These are phyloP conservation scores for Frieseomelitta varia DNA, from an alignment of 1,140 invertebrate species.

Conservation along the genomic window DNA sequence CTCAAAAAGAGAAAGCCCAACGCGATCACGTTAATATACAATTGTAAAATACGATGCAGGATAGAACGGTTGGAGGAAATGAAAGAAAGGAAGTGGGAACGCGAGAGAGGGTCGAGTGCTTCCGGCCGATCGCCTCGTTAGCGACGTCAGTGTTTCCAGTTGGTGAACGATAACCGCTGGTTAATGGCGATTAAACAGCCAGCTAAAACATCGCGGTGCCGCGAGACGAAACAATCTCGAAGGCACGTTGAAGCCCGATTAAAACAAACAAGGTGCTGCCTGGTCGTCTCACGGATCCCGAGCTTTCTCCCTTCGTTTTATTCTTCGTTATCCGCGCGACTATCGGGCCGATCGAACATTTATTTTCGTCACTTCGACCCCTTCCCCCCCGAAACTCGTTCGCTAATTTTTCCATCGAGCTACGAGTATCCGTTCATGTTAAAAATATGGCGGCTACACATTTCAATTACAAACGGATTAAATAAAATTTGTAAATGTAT, in stretches of 20 bases:
- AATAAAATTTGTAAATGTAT: no score
- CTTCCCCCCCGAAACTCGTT: not conserved
- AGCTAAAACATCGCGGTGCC: constrained; percentile 76
- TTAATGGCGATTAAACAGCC: constrained; percentile 78
- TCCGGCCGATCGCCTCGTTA: constrained; percentile 75
- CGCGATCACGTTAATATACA: not conserved
- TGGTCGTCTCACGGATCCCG: constrained; percentile 38
- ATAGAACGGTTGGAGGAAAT: constrained; percentile 1
- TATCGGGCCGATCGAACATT: constrained; percentile 41
- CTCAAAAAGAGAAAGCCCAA: not conserved
- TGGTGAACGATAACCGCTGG: constrained; percentile 78
- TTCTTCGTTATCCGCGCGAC: constrained; percentile 33
- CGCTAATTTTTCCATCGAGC: not conserved
- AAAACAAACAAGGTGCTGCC: constrained; percentile 75
- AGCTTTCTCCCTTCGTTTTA: constrained; percentile 40
- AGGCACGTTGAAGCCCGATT: constrained; percentile 70
- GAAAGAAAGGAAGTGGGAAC: constrained; percentile 44
- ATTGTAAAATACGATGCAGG: constrained; percentile 3
- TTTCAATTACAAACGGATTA: no score
- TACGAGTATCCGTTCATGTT: no score
- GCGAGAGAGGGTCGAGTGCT: constrained; percentile 64
- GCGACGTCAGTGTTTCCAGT: constrained; percentile 77
- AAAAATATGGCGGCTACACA: no score
- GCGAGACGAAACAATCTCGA: constrained; percentile 79
- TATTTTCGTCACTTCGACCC: constrained; percentile 39